These are phyloP conservation scores for Drosophila burlai DNA, from an alignment of 1,140 invertebrate genomes.

Conservation along the genomic window DNA sequence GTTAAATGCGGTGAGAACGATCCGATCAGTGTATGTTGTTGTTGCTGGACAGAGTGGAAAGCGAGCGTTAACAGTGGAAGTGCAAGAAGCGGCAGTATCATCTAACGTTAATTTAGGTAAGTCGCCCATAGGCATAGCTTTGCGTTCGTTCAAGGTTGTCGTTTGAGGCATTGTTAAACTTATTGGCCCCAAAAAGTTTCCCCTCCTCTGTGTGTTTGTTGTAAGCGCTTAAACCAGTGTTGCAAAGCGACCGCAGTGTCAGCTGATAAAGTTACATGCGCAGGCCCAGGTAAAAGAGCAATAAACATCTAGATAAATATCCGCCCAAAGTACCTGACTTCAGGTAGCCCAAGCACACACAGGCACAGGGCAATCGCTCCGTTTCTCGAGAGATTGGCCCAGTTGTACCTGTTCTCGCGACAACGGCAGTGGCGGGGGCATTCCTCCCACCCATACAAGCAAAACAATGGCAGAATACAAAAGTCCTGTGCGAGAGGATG, in stretches of 20 bases:
- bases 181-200: constrained; percentile 14
- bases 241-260: constrained; percentile 46
- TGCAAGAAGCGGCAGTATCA: constrained; percentile 71
- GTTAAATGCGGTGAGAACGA: constrained; percentile 84
- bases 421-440: neutral
- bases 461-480: constrained; percentile 1
- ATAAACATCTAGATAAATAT: constrained; percentile 6
- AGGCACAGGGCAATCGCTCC: too few species aligned
- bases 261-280: constrained; percentile 72
- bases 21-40: constrained; percentile 80
- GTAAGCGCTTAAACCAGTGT: constrained; percentile 56
- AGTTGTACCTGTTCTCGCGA: neutral
- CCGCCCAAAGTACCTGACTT: neutral
- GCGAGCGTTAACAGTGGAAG: constrained; percentile 73
- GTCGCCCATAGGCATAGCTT: constrained; percentile 7
- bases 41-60: constrained; percentile 65
- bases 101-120: constrained; percentile 81
- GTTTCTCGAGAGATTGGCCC: neutral
- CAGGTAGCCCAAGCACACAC: neutral
- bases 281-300: constrained; percentile 22
- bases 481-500: neutral
- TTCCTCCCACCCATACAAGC: constrained; percentile 1
- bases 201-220: constrained; percentile 42
- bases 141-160: constrained; percentile 46
- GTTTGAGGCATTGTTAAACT: constrained; percentile 6